These are phyloP conservation scores for Onthophagus sagittarius DNA, from an alignment of 2,888 invertebrate genomes.

Conservation along the genomic window DNA sequence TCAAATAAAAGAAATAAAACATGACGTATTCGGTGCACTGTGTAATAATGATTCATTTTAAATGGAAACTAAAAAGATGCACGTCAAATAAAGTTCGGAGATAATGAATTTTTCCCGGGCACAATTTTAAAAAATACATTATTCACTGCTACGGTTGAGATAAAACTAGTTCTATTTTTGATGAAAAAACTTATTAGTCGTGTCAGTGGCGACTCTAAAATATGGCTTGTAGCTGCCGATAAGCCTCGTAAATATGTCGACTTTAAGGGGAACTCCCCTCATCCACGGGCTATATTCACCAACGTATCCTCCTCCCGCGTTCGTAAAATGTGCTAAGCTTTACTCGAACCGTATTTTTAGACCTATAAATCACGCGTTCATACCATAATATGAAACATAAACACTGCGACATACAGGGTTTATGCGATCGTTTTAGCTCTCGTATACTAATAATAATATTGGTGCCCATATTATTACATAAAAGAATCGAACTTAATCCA, in stretches of 20 bases:
- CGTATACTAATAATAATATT: too few species aligned
- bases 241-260: neutral
- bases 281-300: neutral
- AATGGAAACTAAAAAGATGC: neutral
- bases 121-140: neutral
- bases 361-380: neutral
- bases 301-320: neutral
- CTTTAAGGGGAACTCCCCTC: neutral
- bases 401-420: neutral
- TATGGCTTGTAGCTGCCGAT: neutral
- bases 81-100: slow-evolving; percentile 9
- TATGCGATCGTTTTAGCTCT: too few species aligned
- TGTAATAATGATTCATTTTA: slow-evolving; percentile 2
- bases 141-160: neutral
- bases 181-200: neutral
- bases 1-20: neutral
- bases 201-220: neutral
- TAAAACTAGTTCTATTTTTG: slow-evolving; percentile 4
- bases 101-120: slow-evolving; percentile 5
- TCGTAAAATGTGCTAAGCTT: neutral
- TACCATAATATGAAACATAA: neutral
- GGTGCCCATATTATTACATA: too few species aligned
- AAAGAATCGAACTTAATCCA: too few species aligned
- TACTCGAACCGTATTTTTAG: neutral
- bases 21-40: neutral